Conservation (phyloP, 2,888 invertebrate genomes). For the Gibbula magus region DNA sequence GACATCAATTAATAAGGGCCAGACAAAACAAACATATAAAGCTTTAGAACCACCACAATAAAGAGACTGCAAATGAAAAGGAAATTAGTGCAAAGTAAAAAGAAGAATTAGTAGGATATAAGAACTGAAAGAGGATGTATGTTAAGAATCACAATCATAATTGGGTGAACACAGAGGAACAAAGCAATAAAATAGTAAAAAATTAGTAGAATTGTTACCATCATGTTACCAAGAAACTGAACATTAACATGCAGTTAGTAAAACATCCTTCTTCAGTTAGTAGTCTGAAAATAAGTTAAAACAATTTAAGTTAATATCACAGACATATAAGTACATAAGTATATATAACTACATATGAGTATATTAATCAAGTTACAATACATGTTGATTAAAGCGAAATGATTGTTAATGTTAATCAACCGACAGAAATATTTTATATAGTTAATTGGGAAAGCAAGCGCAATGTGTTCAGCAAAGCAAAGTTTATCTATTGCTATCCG, state of each 20-base stretch:
- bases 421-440: no score
- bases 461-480: background rate
- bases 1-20: no score
- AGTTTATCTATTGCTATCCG: background rate
- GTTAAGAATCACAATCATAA: no score
- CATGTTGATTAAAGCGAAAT: no score
- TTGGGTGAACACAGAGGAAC: no score
- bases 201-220: no score
- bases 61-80: background rate
- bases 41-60: slow-evolving; percentile 3
- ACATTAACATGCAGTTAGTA: background rate
- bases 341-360: slow-evolving; percentile 1
- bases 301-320: background rate
- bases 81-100: background rate
- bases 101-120: background rate
- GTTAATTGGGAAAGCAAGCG: background rate
- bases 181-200: no score
- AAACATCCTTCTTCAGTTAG: background rate
- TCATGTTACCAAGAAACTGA: no score
- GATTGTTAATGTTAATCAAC: no score
- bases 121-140: background rate
- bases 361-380: no score
- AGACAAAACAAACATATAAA: background rate
- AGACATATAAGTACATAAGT: background rate
- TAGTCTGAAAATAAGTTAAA: background rate